Evolutionary conservation across 2,888 invertebrate genomes (phyloP).

Genomic region (Glaucopsyche alexis): DNA sequence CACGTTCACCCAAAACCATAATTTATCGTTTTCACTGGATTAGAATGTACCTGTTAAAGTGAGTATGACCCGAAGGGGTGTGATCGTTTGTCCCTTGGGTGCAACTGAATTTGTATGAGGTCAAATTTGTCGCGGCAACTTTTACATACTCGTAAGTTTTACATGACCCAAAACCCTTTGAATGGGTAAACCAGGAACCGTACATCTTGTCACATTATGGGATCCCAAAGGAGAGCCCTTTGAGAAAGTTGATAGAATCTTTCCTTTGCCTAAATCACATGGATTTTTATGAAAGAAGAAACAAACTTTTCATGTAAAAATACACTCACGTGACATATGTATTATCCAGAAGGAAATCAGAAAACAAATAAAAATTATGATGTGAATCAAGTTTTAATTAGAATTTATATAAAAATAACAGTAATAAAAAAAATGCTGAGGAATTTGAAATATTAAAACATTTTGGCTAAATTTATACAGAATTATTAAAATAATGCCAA

Average conservation of each 20-base stretch:
- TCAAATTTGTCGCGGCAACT: background rate
- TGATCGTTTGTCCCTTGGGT: background rate
- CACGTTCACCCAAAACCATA: background rate
- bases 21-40: conserved; percentile 4
- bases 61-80: background rate
- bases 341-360: no score
- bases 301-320: no score
- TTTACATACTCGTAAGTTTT: conserved; percentile 16
- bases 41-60: background rate
- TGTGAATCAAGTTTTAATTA: no score
- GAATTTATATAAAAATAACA: no score
- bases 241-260: no score
- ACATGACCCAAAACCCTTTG: background rate
- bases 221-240: background rate
- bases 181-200: background rate
- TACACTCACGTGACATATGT: no score
- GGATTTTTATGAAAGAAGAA: no score
- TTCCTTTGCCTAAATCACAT: no score
- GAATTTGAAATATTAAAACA: no score
- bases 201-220: background rate
- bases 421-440: no score
- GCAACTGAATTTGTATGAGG: conserved; percentile 12
- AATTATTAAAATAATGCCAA: background rate
- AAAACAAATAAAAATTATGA: no score
- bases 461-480: background rate